Conservation (phyloP, 2,113 vertebrate species). For the Dendrocopos noguchii region DNA sequence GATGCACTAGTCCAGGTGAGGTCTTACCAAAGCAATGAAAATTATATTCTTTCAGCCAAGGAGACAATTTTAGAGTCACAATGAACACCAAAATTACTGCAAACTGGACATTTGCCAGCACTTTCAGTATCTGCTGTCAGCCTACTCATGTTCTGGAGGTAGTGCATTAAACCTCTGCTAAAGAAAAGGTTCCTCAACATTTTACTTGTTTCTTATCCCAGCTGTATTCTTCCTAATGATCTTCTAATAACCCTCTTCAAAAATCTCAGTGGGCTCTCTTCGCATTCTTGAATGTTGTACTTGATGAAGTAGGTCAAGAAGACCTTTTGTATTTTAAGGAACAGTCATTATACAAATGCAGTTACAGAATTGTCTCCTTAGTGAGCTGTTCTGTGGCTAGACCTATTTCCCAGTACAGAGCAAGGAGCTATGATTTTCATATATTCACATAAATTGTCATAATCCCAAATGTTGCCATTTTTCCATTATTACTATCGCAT, state of each 20-base stretch:
- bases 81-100: not conserved
- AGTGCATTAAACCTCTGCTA: not conserved
- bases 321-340: not conserved
- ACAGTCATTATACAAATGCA: not conserved
- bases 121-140: not conserved
- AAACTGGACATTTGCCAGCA: not conserved
- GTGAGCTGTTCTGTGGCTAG: not conserved
- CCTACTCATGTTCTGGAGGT: not conserved
- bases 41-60: not conserved
- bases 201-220: not conserved
- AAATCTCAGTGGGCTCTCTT: not conserved
- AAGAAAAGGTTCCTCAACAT: not conserved
- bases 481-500: not conserved
- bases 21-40: not conserved
- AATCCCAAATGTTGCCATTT: not conserved
- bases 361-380: not conserved
- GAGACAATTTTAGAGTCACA: not conserved
- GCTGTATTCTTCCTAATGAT: not conserved
- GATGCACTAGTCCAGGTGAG: too few relatives aligned
- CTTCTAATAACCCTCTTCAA: not conserved
- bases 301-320: not conserved
- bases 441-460: not conserved
- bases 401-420: not conserved
- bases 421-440: not conserved
- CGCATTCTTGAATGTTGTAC: not conserved